Evolutionary conservation across 2,113 vertebrate genomes (phyloP).

Genomic region (Lanius ludovicianus): DNA sequence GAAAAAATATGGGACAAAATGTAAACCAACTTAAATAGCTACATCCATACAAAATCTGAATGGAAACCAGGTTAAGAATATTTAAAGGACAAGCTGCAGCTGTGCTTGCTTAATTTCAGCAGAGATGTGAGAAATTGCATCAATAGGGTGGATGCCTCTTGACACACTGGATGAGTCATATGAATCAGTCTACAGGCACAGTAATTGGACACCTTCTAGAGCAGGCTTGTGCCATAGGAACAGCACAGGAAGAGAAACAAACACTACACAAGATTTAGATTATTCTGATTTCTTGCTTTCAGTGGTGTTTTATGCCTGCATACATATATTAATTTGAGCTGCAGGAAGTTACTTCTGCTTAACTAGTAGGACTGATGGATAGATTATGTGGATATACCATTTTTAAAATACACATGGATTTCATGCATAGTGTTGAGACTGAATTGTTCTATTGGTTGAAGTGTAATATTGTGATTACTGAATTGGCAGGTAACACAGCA

Average conservation of each 20-base stretch:
- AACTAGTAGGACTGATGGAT: background rate
- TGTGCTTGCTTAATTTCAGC: conserved; percentile 8
- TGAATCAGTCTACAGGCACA: background rate
- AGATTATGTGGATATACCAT: background rate
- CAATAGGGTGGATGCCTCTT: background rate
- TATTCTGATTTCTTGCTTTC: background rate
- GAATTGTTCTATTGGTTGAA: background rate
- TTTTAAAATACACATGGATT: background rate
- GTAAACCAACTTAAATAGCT: background rate
- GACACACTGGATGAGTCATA: background rate
- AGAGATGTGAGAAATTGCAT: conserved; percentile 23
- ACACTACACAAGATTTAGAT: background rate
- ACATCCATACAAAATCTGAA: background rate
- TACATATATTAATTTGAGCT: background rate
- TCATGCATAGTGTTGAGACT: background rate
- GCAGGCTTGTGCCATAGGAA: background rate
- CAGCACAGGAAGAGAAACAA: background rate
- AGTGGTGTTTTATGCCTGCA: background rate
- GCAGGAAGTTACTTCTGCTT: background rate
- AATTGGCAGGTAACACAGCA: background rate
- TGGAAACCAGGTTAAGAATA: background rate
- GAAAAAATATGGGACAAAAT: background rate
- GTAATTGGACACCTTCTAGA: background rate
- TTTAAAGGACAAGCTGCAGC: conserved; percentile 24
- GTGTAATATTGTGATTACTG: background rate